These are phyloP conservation scores for Ciconia boyciana DNA, from an alignment of 2,113 vertebrate species.

Conservation along the genomic window DNA sequence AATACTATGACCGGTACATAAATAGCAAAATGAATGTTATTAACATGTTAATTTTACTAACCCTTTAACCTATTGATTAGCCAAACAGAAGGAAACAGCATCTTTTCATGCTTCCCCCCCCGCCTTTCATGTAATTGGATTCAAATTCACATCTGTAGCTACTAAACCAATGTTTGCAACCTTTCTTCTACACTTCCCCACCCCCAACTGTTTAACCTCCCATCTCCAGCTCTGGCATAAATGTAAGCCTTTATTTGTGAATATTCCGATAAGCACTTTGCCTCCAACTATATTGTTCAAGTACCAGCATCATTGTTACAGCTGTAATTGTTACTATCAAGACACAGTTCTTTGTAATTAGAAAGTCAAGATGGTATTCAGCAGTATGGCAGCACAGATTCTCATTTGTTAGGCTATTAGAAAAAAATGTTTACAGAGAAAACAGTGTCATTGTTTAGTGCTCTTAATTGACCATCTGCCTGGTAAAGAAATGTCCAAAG, in stretches of 20 bases:
- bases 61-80: slow-evolving; percentile 77
- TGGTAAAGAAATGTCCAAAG: slow-evolving; percentile 82
- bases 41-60: slow-evolving; percentile 70
- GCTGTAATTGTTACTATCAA: slow-evolving; percentile 88
- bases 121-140: slow-evolving; percentile 73
- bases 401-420: slow-evolving; percentile 86
- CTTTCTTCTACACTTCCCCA: slow-evolving; percentile 58
- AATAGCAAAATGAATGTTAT: slow-evolving; percentile 75
- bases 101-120: slow-evolving; percentile 44
- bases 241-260: slow-evolving; percentile 80
- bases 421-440: slow-evolving; percentile 86
- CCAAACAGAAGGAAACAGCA: slow-evolving; percentile 75
- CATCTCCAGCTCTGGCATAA: slow-evolving; percentile 73
- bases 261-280: slow-evolving; percentile 81
- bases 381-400: slow-evolving; percentile 80
- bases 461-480: slow-evolving; percentile 88
- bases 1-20: slow-evolving; percentile 51
- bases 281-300: slow-evolving; percentile 79
- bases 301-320: slow-evolving; percentile 78
- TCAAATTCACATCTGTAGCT: slow-evolving; percentile 80
- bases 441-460: slow-evolving; percentile 87
- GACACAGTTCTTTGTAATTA: slow-evolving; percentile 86
- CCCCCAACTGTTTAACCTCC: slow-evolving; percentile 79
- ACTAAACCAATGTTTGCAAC: slow-evolving; percentile 78
- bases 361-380: slow-evolving; percentile 86